Conservation (phyloP, 2,888 invertebrate species). For the Aphodius granarius region DNA sequence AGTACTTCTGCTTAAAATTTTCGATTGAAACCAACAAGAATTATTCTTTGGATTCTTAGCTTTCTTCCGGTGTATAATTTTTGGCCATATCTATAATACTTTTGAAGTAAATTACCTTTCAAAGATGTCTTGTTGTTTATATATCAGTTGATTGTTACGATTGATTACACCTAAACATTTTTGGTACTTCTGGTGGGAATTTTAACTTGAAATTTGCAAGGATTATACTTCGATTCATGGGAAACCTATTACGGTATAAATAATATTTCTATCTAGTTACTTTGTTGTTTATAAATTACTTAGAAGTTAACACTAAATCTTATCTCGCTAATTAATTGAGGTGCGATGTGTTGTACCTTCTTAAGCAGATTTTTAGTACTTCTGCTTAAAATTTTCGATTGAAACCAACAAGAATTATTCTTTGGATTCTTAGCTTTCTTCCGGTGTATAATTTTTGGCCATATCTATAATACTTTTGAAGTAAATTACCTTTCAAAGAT, state of each 20-base stretch:
- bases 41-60: not conserved
- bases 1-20: not conserved
- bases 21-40: not conserved
- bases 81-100: not conserved
- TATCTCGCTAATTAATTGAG: not conserved
- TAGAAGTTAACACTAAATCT: not conserved
- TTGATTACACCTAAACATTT: not conserved
- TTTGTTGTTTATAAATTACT: not conserved
- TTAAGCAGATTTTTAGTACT: not conserved
- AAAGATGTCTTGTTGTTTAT: not conserved
- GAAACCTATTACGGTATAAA: not conserved
- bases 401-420: not conserved
- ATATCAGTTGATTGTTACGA: not conserved
- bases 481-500: not conserved
- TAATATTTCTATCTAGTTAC: not conserved
- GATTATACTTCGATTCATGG: not conserved
- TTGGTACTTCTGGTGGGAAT: not conserved
- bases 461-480: not conserved
- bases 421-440: not conserved
- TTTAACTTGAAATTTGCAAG: not conserved
- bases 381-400: not conserved
- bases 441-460: not conserved
- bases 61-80: not conserved
- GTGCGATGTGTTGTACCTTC: not conserved
- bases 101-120: not conserved